These are phyloP conservation scores for Thaumetopoea pityocampa DNA, from an alignment of 1,140 invertebrate genomes.

Conservation along the genomic window DNA sequence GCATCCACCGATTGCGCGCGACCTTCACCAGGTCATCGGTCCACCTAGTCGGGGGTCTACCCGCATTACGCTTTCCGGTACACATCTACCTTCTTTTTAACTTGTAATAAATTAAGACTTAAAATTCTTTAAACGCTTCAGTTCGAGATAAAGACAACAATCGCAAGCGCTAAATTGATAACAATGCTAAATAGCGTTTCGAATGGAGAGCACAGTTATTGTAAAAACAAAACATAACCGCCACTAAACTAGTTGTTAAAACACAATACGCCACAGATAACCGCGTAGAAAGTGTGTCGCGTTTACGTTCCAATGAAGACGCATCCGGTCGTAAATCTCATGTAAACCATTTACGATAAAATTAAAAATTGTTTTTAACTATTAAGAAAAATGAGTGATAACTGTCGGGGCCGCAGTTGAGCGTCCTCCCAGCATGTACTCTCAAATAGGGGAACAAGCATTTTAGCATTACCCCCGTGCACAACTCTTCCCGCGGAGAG, in stretches of 20 bases:
- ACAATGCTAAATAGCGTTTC: slow-evolving; percentile 3
- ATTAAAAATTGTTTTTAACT: slow-evolving; percentile 43
- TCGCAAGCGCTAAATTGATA: slow-evolving; percentile 1
- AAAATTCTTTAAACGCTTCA: too few relatives aligned
- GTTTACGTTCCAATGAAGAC: slow-evolving; percentile 53
- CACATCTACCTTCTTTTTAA: too few relatives aligned
- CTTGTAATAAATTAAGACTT: too few relatives aligned
- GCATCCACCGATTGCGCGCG: too few relatives aligned
- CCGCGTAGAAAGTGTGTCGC: slow-evolving; percentile 62
- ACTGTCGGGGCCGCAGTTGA: slow-evolving; percentile 39
- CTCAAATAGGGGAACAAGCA: slow-evolving; percentile 76
- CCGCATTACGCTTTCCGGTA: too few relatives aligned
- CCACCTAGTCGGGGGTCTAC: too few relatives aligned
- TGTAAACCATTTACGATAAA: slow-evolving; percentile 50
- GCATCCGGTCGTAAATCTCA: slow-evolving; percentile 63
- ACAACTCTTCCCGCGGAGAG: slow-evolving; percentile 75
- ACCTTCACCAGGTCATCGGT: too few relatives aligned
- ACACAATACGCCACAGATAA: slow-evolving; percentile 51
- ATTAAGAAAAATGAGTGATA: slow-evolving; percentile 44
- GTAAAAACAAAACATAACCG: slow-evolving; percentile 38
- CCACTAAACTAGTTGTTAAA: slow-evolving; percentile 38
- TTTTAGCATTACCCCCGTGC: slow-evolving; percentile 76
- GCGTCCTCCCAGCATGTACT: slow-evolving; percentile 71
- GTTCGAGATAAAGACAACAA: neutral
- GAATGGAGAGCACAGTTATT: slow-evolving; percentile 17